Percentiles rank a stretch among this genome's conserved stretches.
phyloP scores from a whole-genome alignment of 2,113 vertebrate genomes.

The Campylomormyrus tamandua region DNA sequence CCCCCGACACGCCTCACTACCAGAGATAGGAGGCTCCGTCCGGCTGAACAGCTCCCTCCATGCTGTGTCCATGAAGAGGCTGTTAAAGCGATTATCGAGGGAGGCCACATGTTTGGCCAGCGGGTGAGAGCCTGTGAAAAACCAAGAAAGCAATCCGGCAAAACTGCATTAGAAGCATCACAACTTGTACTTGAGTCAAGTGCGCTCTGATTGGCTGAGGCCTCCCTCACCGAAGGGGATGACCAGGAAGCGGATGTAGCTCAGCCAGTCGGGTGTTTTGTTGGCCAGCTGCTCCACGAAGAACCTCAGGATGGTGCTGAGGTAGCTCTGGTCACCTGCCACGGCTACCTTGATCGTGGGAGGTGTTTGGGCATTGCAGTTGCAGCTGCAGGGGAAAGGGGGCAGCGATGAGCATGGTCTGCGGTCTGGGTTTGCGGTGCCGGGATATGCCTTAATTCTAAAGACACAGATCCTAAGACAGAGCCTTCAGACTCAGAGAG shows the following conservation, averaged over 20 bases:
- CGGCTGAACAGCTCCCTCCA: constrained; percentile 69
- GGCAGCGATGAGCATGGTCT: not conserved
- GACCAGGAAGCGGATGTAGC: constrained; percentile 65
- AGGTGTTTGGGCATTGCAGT: constrained; percentile 65
- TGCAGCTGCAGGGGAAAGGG: constrained; percentile 50
- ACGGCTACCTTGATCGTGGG: constrained; percentile 64
- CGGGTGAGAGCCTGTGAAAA: constrained; percentile 58
- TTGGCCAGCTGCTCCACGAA: constrained; percentile 68
- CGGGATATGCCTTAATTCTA: not conserved
- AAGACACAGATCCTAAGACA: not conserved
- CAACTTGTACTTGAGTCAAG: not conserved
- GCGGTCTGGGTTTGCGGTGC: not conserved
- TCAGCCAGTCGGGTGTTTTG: constrained; percentile 67
- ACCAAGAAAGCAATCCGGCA: not conserved
- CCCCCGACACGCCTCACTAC: constrained; percentile 32
- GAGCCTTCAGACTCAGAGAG: not conserved
- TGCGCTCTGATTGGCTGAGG: not conserved
- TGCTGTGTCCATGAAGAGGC: constrained; percentile 64
- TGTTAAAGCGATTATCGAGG: constrained; percentile 62
- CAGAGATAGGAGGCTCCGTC: constrained; percentile 58
- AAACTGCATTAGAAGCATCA: not conserved
- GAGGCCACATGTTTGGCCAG: constrained; percentile 66
- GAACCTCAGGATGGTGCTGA: constrained; percentile 64
- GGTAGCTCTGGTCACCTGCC: constrained; percentile 64
- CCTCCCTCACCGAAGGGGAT: constrained; percentile 55